Evolutionary conservation across 2,113 vertebrate genomes (phyloP).

Genomic region (Oostethus manadensis): DNA sequence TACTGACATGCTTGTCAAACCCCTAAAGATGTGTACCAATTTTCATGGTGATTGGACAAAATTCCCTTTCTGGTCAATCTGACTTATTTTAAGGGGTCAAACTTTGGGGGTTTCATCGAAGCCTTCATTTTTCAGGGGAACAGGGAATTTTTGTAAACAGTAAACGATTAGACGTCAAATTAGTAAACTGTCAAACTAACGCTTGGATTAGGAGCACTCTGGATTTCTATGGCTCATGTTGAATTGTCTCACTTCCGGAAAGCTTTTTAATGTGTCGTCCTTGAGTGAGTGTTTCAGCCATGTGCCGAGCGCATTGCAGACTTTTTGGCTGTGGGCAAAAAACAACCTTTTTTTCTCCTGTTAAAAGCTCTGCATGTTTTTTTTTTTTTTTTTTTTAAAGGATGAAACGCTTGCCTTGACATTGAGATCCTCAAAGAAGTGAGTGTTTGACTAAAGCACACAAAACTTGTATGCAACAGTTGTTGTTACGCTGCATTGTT

Average conservation of each 20-base stretch:
- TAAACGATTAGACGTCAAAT: neutral
- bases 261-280: conserved; percentile 49
- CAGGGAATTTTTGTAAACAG: too few species aligned
- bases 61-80: neutral
- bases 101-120: too few species aligned
- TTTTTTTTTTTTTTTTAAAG: too few species aligned
- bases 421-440: too few species aligned
- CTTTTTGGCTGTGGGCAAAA: conserved; percentile 31
- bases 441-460: neutral
- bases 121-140: too few species aligned
- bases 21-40: too few species aligned
- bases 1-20: too few species aligned
- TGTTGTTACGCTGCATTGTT: neutral
- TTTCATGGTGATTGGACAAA: too few species aligned
- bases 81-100: too few species aligned
- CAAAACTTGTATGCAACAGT: neutral
- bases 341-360: neutral
- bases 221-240: conserved; percentile 27
- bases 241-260: conserved; percentile 37
- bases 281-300: conserved; percentile 47
- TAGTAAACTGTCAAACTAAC: neutral
- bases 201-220: neutral
- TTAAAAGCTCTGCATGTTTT: neutral
- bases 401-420: too few species aligned
- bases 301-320: conserved; percentile 28